These are phyloP conservation scores for Hyles vespertilio DNA, from an alignment of 1,140 invertebrate species.

Conservation along the genomic window DNA sequence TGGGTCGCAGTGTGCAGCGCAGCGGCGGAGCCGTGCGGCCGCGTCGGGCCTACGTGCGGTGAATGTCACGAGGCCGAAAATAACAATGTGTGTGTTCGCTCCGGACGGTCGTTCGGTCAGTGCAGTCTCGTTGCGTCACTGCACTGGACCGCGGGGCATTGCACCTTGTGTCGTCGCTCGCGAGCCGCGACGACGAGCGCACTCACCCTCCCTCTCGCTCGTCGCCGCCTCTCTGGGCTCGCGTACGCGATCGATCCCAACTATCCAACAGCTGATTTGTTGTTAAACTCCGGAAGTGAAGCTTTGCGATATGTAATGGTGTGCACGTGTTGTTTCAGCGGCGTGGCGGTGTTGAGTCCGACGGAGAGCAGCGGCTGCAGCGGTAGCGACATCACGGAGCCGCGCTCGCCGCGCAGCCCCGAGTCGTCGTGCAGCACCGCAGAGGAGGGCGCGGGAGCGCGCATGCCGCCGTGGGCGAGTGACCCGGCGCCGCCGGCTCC, in stretches of 20 bases:
- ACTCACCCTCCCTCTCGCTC: slow-evolving; percentile 32
- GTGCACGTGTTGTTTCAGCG: slow-evolving; percentile 53
- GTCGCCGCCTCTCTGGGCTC: slow-evolving; percentile 26
- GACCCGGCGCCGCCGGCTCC: slow-evolving; percentile 70
- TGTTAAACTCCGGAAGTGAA: slow-evolving; percentile 26
- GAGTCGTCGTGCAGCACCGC: slow-evolving; percentile 70
- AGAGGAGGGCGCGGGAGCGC: slow-evolving; percentile 73
- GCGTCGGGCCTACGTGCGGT: slow-evolving; percentile 45
- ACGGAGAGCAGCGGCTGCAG: slow-evolving; percentile 67
- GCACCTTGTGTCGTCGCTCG: slow-evolving; percentile 49
- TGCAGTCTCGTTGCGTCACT: slow-evolving; percentile 68
- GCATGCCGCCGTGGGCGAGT: slow-evolving; percentile 68
- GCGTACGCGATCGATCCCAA: slow-evolving; percentile 52
- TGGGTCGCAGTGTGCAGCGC: slow-evolving; percentile 14
- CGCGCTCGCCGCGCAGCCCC: slow-evolving; percentile 86
- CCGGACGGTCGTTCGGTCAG: slow-evolving; percentile 53
- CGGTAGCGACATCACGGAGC: slow-evolving; percentile 80
- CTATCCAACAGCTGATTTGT: slow-evolving; percentile 65
- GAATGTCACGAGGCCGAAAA: slow-evolving; percentile 66
- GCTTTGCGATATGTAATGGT: neutral
- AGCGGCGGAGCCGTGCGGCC: slow-evolving; percentile 26
- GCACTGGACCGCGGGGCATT: slow-evolving; percentile 62
- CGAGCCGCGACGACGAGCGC: slow-evolving; percentile 20
- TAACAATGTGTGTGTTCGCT: slow-evolving; percentile 47
- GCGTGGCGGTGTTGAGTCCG: slow-evolving; percentile 73